Percentiles rank a stretch among this genome's conserved stretches.
Conservation (phyloP, 2,888 invertebrate genomes). For the Microplitis deprimator region DNA sequence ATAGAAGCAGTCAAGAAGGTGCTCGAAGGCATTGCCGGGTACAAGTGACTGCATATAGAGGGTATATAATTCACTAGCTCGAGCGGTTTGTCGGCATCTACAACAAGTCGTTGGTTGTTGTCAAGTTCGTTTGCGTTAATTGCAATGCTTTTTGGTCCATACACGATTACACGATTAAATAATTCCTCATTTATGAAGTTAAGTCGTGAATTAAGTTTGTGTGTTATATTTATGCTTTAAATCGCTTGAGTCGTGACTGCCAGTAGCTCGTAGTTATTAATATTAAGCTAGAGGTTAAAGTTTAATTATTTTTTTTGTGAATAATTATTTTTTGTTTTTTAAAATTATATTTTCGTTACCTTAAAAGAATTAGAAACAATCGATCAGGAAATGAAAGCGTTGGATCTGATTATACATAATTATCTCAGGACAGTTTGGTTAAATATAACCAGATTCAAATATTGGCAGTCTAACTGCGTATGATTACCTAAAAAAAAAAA, state of each 20-base stretch:
- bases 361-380: too few species aligned
- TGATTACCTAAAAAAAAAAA: too few species aligned
- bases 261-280: conserved; percentile 34
- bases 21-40: not conserved
- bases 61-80: conserved; percentile 2
- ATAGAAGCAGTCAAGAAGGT: conserved; percentile 7
- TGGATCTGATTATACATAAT: too few species aligned
- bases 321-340: too few species aligned
- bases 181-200: conserved; percentile 70
- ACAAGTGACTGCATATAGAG: not conserved
- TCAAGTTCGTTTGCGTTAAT: conserved; percentile 64
- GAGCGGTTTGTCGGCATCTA: conserved; percentile 9
- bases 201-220: conserved; percentile 59
- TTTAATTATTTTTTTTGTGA: not conserved
- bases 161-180: conserved; percentile 69
- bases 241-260: not conserved
- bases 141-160: conserved; percentile 69
- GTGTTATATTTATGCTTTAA: not conserved
- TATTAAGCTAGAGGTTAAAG: not conserved
- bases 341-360: too few species aligned
- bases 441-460: too few species aligned
- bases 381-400: too few species aligned
- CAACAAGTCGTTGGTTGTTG: not conserved
- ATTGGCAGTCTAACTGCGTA: too few species aligned
- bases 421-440: too few species aligned